phyloP scores from a whole-genome alignment of 64 coral and sea anemone genomes.

The Porites australiensis region DNA sequence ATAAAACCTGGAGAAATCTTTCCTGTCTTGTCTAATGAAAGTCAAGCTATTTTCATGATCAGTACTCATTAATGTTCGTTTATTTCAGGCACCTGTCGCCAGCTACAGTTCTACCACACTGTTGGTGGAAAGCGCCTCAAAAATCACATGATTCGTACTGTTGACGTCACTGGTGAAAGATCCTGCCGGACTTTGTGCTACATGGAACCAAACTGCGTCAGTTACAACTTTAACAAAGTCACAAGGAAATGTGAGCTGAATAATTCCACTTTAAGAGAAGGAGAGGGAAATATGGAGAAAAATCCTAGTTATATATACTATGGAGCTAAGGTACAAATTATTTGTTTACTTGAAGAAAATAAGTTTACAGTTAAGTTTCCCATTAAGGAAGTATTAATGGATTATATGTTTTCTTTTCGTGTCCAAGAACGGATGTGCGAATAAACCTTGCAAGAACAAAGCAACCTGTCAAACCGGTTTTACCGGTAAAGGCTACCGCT shows the following conservation, averaged over 20 bases:
- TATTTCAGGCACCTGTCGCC: background rate
- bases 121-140: background rate
- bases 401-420: background rate
- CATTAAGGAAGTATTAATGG: too few species aligned
- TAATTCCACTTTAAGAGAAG: background rate
- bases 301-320: background rate
- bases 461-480: conserved; percentile 16
- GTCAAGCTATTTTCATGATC: too few species aligned
- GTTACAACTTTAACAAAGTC: background rate
- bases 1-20: too few species aligned
- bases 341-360: background rate
- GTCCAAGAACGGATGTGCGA: background rate
- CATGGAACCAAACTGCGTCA: background rate
- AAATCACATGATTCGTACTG: background rate
- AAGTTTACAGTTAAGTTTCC: too few species aligned
- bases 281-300: background rate
- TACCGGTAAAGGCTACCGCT: background rate
- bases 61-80: too few species aligned
- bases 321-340: background rate
- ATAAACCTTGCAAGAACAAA: background rate
- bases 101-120: background rate
- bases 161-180: background rate
- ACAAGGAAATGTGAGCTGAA: background rate
- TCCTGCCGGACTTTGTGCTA: background rate
- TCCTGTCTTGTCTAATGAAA: too few species aligned